Evolutionary conservation across 2,113 vertebrate species (phyloP).

Genomic region (Sminthopsis crassicaudata): DNA sequence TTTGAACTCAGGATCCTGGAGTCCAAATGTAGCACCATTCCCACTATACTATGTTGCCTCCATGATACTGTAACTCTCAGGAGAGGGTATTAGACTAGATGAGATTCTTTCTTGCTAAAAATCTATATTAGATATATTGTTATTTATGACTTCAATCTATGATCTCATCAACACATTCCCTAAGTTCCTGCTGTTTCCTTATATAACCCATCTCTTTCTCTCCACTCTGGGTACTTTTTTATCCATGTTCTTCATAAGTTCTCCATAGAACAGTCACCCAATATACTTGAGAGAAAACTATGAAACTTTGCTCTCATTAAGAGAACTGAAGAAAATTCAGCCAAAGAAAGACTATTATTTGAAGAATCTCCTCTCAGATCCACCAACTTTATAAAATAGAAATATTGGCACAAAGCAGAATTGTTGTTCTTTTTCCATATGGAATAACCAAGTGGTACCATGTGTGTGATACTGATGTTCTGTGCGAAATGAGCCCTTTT

Average conservation of each 20-base stretch:
- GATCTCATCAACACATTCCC: background rate
- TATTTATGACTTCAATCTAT: background rate
- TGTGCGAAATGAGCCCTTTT: background rate
- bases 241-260: background rate
- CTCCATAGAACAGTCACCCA: background rate
- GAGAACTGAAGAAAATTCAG: background rate
- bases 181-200: background rate
- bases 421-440: background rate
- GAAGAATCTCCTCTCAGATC: background rate
- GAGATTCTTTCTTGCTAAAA: background rate
- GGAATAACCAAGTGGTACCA: background rate
- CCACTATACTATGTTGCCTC: background rate
- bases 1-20: background rate
- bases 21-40: background rate
- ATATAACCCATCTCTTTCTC: background rate
- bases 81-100: background rate
- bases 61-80: background rate
- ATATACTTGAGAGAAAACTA: background rate
- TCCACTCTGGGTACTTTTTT: background rate
- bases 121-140: background rate
- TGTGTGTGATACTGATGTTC: background rate
- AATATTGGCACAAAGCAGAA: background rate
- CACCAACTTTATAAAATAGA: background rate
- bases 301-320: background rate
- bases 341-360: background rate